Conservation (phyloP, 2,797 vertebrate species). For the Poecilia gillii region DNA sequence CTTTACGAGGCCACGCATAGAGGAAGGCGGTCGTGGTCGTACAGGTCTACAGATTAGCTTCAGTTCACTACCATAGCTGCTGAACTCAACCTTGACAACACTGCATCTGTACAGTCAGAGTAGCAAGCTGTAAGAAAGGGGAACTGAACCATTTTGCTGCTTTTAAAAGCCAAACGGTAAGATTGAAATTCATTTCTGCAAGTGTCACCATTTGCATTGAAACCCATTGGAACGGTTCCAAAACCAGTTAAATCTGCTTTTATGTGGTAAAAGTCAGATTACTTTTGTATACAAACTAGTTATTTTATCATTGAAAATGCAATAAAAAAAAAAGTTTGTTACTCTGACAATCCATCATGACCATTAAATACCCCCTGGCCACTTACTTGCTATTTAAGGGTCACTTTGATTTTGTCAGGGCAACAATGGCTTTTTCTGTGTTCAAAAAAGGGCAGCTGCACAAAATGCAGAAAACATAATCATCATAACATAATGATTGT, state of each 20-base stretch:
- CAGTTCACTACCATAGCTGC: slow-evolving; percentile 51
- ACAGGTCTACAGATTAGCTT: slow-evolving; percentile 80
- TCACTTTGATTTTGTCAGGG: slow-evolving; percentile 60
- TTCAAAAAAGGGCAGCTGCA: slow-evolving; percentile 1
- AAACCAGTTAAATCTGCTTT: not conserved
- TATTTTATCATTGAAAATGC: slow-evolving; percentile 18
- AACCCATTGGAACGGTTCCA: slow-evolving; percentile 18
- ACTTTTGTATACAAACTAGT: slow-evolving; percentile 6
- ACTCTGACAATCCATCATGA: slow-evolving; percentile 40
- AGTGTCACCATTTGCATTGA: slow-evolving; percentile 73
- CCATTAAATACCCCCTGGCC: slow-evolving; percentile 46
- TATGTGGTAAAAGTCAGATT: slow-evolving; percentile 5
- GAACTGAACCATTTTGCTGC: slow-evolving; percentile 81
- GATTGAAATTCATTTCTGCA: slow-evolving; percentile 77
- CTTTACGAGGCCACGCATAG: slow-evolving; percentile 62
- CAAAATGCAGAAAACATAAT: not conserved
- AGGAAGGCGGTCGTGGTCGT: slow-evolving; percentile 87
- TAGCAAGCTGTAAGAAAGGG: slow-evolving; percentile 61
- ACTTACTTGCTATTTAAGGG: slow-evolving; percentile 56
- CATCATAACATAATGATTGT: not conserved
- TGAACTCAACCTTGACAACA: slow-evolving; percentile 58
- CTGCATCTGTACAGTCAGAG: slow-evolving; percentile 68
- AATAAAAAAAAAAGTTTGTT: slow-evolving; percentile 16
- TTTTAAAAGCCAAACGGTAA: slow-evolving; percentile 75
- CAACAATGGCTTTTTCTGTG: slow-evolving; percentile 36